Base-by-base conservation (phyloP, 1,140 invertebrate species). In the Drosophila pallidifrons region DNA sequence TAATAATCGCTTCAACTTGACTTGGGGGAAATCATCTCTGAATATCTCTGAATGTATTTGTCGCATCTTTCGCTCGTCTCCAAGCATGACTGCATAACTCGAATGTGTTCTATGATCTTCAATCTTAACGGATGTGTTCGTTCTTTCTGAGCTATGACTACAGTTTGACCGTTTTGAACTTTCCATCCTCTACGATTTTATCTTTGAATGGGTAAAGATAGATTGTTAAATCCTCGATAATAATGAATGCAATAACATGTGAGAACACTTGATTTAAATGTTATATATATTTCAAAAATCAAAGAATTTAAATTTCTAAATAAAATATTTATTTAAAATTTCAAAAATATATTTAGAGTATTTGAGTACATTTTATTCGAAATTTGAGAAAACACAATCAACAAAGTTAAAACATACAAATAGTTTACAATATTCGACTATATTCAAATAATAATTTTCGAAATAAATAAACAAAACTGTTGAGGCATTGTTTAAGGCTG, bases 11-110 rank as follows among this genome's bases (percentile, higher is more conserved):
- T 64, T 38, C 11, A 71, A 47, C 46, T 20, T 64, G n/a, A 52
- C 43, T 47, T 52, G 52, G 52, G 68, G 68, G 68, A 52, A 25
- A 70, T 16, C 15, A 64, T 71, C n/a, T 51, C 11, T 51, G 43
- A 52, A 58, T 54, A 35, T 25, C 20, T 61, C 49, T 55, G 41
- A 58, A 58, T 58, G 55, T 45, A 58, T 71, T 41, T 57, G 54
- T 57, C 54, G 54, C 32, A 64, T 41, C 15, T 52, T 41, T 64
- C 58, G 59, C 51, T 64, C 51, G 38, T 38, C 51, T 70, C 30
- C 30, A 38, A 51, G 59, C 52, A 71, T 57, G 68, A 45, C 54
- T 41, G 32, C 54, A 57, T 57, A 57, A 15, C 58, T 69, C 47
- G 47, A 45, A 43, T 61, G 60, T 45, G 47, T 32, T 54, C 55